Conservation (phyloP, 2,797 vertebrate species). For the Tragopan temminckii region DNA sequence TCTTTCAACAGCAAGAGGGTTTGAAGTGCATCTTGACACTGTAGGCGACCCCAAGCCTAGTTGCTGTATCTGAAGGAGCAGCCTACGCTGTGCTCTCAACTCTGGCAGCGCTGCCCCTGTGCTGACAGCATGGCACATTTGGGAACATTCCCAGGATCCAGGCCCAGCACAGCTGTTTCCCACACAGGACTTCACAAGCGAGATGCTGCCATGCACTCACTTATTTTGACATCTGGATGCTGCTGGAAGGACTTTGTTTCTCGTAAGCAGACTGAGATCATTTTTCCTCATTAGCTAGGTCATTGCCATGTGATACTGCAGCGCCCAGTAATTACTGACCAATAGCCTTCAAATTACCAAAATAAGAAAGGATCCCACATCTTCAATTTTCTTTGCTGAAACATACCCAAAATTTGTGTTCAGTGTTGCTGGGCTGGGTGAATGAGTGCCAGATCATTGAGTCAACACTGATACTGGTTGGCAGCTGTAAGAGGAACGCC, state of each 20-base stretch:
- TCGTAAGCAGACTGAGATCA: not conserved
- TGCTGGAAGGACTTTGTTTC: constrained; percentile 27
- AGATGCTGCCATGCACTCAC: not conserved
- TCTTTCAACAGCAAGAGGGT: not conserved
- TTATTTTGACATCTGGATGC: constrained; percentile 26
- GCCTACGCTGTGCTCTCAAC: not conserved
- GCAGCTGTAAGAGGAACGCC: not conserved
- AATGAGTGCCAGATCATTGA: not conserved
- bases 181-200: not conserved
- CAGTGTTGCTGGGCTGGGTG: not conserved
- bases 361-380: not conserved
- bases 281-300: constrained; percentile 20
- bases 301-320: not conserved
- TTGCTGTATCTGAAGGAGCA: not conserved
- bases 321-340: not conserved
- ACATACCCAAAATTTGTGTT: not conserved
- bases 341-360: not conserved
- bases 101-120: not conserved
- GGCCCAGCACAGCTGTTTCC: not conserved
- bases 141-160: not conserved
- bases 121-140: rapidly evolving
- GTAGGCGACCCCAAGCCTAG: not conserved
- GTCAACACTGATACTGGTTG: not conserved
- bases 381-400: not conserved
- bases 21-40: not conserved